A percentile compares a stretch with the other conserved stretches of the same genome.
Conservation (phyloP, 2,113 vertebrate genomes). For the Gasterosteus aculeatus region DNA sequence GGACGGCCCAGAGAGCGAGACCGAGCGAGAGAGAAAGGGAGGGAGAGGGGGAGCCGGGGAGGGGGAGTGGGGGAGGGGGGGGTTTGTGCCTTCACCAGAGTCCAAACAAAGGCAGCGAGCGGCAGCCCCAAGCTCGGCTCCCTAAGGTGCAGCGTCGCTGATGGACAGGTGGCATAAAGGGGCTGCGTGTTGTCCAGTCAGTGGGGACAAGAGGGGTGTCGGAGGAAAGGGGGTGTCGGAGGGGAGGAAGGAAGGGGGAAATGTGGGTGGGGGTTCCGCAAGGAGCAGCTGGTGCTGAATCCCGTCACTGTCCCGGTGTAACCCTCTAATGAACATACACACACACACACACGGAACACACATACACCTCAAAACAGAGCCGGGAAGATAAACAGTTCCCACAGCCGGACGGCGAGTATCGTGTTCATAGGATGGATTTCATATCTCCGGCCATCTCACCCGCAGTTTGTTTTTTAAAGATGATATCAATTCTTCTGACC, state of each 20-base stretch:
- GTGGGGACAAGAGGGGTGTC: slow-evolving; percentile 66
- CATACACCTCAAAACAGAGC: slow-evolving; percentile 48
- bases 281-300: slow-evolving; percentile 81
- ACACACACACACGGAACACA: slow-evolving; percentile 38
- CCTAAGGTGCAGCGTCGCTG: slow-evolving; percentile 76
- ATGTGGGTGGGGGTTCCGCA: slow-evolving; percentile 11
- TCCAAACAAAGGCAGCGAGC: slow-evolving; percentile 74
- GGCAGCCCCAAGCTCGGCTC: slow-evolving; percentile 68
- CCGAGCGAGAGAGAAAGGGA: slow-evolving; percentile 40
- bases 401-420: slow-evolving; percentile 54
- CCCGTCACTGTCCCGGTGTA: slow-evolving; percentile 73
- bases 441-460: slow-evolving; percentile 58
- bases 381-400: slow-evolving; percentile 45
- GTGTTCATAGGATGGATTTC: slow-evolving; percentile 56
- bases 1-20: slow-evolving; percentile 48
- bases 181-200: slow-evolving; percentile 77
- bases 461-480: slow-evolving; percentile 77
- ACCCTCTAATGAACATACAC: slow-evolving; percentile 60
- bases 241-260: slow-evolving; percentile 30
- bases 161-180: slow-evolving; percentile 82
- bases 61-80: neutral
- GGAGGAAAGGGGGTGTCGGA: slow-evolving; percentile 23
- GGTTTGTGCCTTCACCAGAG: slow-evolving; percentile 52
- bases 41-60: slow-evolving; percentile 15
- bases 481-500: slow-evolving; percentile 76